Percentiles rank a stretch among this genome's conserved stretches.
Conservation (phyloP, 2,797 vertebrate species). For the Knipowitschia caucasica region DNA sequence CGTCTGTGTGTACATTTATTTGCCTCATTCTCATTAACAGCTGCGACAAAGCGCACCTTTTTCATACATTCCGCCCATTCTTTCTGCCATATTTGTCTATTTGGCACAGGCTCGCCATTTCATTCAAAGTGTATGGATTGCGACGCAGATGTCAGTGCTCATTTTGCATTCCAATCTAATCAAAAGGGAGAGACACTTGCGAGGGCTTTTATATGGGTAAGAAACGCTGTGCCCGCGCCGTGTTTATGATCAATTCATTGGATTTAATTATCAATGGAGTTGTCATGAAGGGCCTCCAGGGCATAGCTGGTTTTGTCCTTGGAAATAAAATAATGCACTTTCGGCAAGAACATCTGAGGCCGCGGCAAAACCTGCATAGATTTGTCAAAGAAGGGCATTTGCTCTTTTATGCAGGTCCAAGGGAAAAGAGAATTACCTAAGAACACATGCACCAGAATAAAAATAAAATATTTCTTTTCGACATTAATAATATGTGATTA, state of each 20-base stretch:
- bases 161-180: conserved; percentile 16
- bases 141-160: conserved; percentile 25
- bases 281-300: conserved; percentile 51
- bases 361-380: conserved; percentile 2
- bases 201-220: conserved; percentile 38
- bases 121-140: conserved; percentile 5
- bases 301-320: conserved; percentile 46
- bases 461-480: too few species aligned
- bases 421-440: not conserved
- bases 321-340: conserved; percentile 33
- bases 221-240: conserved; percentile 17
- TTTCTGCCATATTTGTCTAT: not conserved
- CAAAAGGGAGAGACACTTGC: conserved; percentile 15
- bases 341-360: conserved; percentile 13
- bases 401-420: not conserved
- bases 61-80: not conserved
- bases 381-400: not conserved
- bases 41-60: not conserved
- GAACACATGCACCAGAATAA: too few species aligned
- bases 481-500: too few species aligned
- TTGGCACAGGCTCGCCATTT: not conserved
- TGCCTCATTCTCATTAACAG: conserved; percentile 7
- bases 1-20: conserved; percentile 7
- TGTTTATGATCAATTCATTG: conserved; percentile 36
- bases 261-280: conserved; percentile 51